Percentiles rank a stretch among this genome's conserved stretches.
Evolutionary conservation across 2,113 vertebrate genomes (phyloP).

Genomic region (Psilopsiagon aymara): DNA sequence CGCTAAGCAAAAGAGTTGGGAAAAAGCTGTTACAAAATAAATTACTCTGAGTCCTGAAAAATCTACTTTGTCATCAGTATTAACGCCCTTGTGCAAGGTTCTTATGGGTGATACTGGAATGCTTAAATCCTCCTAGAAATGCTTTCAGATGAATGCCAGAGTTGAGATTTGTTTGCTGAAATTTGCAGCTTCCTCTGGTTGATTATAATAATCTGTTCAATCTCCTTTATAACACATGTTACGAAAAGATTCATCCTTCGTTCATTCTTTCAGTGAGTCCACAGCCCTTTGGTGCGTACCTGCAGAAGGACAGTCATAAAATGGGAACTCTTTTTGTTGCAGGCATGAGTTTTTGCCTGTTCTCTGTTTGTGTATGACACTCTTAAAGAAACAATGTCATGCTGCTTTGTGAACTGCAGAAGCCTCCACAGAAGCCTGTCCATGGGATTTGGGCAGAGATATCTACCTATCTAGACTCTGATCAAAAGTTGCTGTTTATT

Average conservation of each 20-base stretch:
- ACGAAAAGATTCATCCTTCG: neutral
- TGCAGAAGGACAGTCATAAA: neutral
- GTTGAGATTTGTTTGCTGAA: neutral
- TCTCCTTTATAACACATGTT: neutral
- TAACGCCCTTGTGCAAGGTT: neutral
- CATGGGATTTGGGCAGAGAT: neutral
- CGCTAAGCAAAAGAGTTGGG: neutral
- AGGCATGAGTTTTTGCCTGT: neutral
- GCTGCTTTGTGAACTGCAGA: neutral
- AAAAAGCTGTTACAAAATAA: neutral
- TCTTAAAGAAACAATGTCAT: neutral
- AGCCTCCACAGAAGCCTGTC: neutral
- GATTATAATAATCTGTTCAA: neutral
- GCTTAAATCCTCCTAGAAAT: neutral
- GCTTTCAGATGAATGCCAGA: neutral
- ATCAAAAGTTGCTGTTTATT: neutral
- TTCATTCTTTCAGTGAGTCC: neutral
- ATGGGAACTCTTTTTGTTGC: neutral
- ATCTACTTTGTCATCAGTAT: neutral
- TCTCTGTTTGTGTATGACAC: neutral
- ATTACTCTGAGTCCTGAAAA: neutral
- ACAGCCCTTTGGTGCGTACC: neutral
- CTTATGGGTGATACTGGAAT: neutral
- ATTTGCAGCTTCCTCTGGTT: neutral
- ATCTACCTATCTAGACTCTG: neutral